phyloP scores from a whole-genome alignment of 2,113 vertebrate species.

The Salminus brasiliensis region DNA sequence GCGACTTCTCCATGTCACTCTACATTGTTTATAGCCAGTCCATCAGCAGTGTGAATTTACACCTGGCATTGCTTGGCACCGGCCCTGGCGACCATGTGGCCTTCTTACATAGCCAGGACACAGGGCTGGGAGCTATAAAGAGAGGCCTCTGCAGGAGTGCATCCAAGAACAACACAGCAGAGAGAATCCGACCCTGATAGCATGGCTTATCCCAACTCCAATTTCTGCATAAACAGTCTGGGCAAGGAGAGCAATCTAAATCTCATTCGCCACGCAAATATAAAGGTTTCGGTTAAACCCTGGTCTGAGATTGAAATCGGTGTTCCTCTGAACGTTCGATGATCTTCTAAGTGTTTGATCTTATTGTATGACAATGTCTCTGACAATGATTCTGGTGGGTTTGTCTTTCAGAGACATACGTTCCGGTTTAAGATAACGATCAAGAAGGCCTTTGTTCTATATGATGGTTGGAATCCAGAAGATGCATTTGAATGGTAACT shows the following conservation, averaged over 20 bases:
- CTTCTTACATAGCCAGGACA: conserved; percentile 10
- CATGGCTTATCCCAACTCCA: conserved; percentile 54
- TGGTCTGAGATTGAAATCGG: neutral
- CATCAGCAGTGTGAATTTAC: conserved; percentile 5
- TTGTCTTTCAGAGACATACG: neutral
- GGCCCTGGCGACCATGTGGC: conserved; percentile 2
- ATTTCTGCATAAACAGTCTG: conserved; percentile 63
- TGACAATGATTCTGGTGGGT: too few species aligned
- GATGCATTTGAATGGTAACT: neutral
- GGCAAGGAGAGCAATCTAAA: conserved; percentile 30
- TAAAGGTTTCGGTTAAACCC: conserved; percentile 21
- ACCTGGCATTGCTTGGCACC: conserved; percentile 35
- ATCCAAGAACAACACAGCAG: conserved; percentile 59
- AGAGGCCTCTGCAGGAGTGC: conserved; percentile 40
- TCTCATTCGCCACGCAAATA: conserved; percentile 31
- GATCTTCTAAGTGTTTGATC: neutral
- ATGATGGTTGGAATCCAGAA: neutral
- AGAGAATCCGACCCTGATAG: conserved; percentile 44
- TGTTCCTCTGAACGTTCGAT: neutral
- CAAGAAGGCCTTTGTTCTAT: neutral
- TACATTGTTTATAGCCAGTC: conserved; percentile 22
- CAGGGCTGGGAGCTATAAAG: conserved; percentile 44
- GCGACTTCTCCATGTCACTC: neutral
- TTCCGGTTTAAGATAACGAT: neutral
- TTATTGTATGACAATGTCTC: neutral